These are phyloP conservation scores for Lordiphosa clarofinis DNA, from an alignment of 1,140 invertebrate species.

Conservation along the genomic window DNA sequence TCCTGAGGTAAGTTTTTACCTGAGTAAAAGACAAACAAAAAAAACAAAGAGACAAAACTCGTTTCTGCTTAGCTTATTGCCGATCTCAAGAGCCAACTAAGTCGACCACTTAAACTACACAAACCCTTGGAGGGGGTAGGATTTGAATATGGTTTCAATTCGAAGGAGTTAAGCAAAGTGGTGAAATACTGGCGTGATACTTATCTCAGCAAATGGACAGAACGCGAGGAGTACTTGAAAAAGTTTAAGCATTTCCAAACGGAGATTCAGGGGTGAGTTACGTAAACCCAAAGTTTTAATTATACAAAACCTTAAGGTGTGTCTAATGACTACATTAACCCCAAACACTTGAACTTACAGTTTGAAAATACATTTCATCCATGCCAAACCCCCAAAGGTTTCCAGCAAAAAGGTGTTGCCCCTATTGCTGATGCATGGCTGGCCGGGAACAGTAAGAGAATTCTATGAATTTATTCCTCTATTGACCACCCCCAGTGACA, in stretches of 20 bases:
- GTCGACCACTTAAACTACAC: constrained; percentile 81
- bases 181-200: constrained; percentile 86
- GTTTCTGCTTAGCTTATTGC: constrained; percentile 80
- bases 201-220: constrained; percentile 85
- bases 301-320: background rate
- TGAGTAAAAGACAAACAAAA: background rate
- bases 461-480: constrained; percentile 90
- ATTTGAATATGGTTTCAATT: constrained; percentile 90
- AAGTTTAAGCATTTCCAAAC: constrained; percentile 87
- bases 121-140: constrained; percentile 84
- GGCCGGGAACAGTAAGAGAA: constrained; percentile 93
- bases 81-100: constrained; percentile 83
- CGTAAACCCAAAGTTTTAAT: background rate
- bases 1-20: constrained; percentile 35
- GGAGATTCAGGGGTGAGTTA: constrained; percentile 83
- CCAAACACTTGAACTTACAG: constrained; percentile 58
- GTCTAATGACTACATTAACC: constrained; percentile 5
- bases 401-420: constrained; percentile 83
- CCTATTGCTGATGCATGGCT: constrained; percentile 90
- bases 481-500: constrained; percentile 82
- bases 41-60: background rate
- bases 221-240: constrained; percentile 86
- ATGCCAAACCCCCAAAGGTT: constrained; percentile 81
- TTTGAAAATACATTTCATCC: constrained; percentile 88
- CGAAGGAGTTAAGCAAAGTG: constrained; percentile 84